Conservation (phyloP, 2,113 vertebrate genomes). For the Leucosticte australis region DNA sequence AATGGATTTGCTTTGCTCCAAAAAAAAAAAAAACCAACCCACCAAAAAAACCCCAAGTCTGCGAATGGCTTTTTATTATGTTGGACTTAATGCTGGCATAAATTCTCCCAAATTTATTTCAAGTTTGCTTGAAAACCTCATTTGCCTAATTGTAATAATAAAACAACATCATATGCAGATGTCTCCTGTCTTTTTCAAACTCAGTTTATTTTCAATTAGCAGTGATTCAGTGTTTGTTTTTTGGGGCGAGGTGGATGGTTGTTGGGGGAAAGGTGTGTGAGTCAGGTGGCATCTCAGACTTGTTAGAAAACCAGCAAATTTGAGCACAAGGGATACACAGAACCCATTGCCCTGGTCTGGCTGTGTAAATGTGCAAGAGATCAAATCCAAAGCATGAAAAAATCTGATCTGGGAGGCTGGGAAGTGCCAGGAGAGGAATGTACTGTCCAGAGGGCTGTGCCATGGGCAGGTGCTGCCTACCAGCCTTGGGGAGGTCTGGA, state of each 20-base stretch:
- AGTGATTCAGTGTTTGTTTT: constrained; percentile 1
- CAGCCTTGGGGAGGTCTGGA: neutral
- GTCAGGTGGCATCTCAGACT: neutral
- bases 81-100: constrained; percentile 29
- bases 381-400: neutral
- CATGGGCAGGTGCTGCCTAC: neutral
- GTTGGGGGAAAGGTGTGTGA: neutral
- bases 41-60: neutral
- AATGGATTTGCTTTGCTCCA: neutral
- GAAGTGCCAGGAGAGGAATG: neutral
- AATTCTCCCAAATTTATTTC: constrained; percentile 57
- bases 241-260: neutral
- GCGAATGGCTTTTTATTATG: neutral
- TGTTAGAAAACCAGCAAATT: neutral
- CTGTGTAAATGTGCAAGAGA: neutral
- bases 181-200: constrained; percentile 48
- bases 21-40: neutral
- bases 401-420: neutral
- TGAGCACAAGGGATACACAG: neutral
- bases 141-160: constrained; percentile 68
- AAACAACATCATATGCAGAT: constrained; percentile 54
- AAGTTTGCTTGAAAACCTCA: constrained; percentile 61
- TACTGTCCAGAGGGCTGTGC: neutral
- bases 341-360: neutral
- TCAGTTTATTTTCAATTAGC: constrained; percentile 64